A percentile compares a stretch with the other conserved stretches of the same genome.
Conservation (phyloP, 2,888 invertebrate genomes). For the Drosophila lutescens region DNA sequence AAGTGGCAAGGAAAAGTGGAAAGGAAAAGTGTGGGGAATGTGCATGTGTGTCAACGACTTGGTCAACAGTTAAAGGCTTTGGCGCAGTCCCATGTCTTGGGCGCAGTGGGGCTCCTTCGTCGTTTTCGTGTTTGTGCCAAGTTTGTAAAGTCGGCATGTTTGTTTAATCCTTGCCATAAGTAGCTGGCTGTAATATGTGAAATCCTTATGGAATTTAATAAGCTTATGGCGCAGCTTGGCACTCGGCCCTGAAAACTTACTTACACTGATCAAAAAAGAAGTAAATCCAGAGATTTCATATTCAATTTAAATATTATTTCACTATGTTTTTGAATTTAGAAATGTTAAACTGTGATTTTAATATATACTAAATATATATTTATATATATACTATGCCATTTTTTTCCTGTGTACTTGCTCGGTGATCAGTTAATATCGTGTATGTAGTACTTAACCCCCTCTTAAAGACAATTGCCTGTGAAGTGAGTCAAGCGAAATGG, state of each 20-base stretch:
- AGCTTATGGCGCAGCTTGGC: constrained; percentile 57
- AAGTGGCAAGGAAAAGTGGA: not conserved
- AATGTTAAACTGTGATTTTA: too few species aligned
- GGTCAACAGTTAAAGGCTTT: constrained; percentile 77
- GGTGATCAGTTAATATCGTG: not conserved
- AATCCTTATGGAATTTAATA: constrained; percentile 75
- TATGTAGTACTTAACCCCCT: not conserved
- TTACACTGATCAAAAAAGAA: too few species aligned
- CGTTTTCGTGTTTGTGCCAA: constrained; percentile 35
- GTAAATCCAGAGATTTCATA: too few species aligned
- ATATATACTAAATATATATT: too few species aligned
- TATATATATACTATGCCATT: too few species aligned
- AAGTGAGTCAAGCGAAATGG: constrained; percentile 18
- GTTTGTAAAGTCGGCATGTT: constrained; percentile 68
- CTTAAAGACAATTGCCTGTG: constrained; percentile 18
- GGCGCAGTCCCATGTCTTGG: constrained; percentile 36
- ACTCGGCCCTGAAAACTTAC: constrained; percentile 24
- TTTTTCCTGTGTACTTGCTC: too few species aligned
- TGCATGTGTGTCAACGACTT: constrained; percentile 80
- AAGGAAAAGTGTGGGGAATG: constrained; percentile 1
- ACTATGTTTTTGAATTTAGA: too few species aligned
- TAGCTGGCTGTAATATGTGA: constrained; percentile 64
- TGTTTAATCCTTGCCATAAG: constrained; percentile 71
- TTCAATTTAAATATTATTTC: too few species aligned
- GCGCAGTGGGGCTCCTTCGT: not conserved